These are phyloP conservation scores for Henricia sp. DNA, from an alignment of 53 echinoderm and acorn worm species.

Conservation along the genomic window DNA sequence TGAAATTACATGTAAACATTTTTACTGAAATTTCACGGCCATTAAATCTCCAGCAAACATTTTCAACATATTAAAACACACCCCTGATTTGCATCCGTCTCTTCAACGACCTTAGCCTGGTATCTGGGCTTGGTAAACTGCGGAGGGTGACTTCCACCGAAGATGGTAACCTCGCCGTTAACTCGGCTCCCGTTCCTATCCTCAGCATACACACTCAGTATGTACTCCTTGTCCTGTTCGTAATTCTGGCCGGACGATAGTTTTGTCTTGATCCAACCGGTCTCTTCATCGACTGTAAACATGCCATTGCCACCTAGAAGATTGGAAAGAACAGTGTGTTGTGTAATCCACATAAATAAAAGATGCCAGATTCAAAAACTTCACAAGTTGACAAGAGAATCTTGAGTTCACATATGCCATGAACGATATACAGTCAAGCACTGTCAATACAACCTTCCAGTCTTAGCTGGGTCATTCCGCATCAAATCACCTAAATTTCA, in stretches of 20 bases:
- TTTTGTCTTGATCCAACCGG: constrained; percentile 72
- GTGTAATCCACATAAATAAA: no score
- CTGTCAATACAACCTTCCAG: no score
- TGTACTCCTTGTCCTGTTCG: constrained; percentile 64
- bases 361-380: no score
- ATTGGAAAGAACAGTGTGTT: not conserved
- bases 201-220: constrained; percentile 81
- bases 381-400: no score
- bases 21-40: no score
- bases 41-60: no score
- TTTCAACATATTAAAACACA: no score
- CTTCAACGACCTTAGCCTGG: constrained; percentile 69
- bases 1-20: no score
- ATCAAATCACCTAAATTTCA: no score
- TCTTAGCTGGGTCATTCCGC: no score
- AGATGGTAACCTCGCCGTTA: constrained; percentile 63
- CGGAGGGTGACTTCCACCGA: constrained; percentile 81
- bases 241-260: constrained; percentile 43
- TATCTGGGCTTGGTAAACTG: constrained; percentile 87
- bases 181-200: constrained; percentile 54
- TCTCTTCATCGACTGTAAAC: constrained; percentile 78
- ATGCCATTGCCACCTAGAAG: constrained; percentile 63
- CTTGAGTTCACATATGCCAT: no score
- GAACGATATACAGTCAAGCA: no score
- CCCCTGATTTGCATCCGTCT: constrained; percentile 41